A percentile compares a stretch with the other conserved stretches of the same genome.
phyloP scores from a whole-genome alignment of 2,888 invertebrate genomes.

The Tineola bisselliella region DNA sequence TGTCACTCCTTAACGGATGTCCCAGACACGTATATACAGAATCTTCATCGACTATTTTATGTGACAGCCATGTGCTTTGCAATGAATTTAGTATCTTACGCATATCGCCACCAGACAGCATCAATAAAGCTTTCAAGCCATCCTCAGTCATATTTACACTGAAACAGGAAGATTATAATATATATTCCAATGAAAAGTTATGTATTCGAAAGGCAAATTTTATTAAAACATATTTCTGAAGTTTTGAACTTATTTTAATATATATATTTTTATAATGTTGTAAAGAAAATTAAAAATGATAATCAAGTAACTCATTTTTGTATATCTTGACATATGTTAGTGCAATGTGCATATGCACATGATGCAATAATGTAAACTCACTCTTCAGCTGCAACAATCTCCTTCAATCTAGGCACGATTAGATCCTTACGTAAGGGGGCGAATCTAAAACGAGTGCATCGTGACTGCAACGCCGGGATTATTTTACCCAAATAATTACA shows the following conservation, averaged over 20 bases:
- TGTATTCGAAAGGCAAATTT: too few relatives aligned
- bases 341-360: too few relatives aligned
- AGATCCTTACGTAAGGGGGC: conserved; percentile 87
- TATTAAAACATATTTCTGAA: too few relatives aligned
- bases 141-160: conserved; percentile 87
- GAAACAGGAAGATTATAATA: conserved; percentile 21
- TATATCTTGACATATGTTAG: too few relatives aligned
- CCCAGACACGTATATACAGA: conserved; percentile 96
- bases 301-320: too few relatives aligned
- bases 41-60: conserved; percentile 86
- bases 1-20: conserved; percentile 90
- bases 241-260: too few relatives aligned
- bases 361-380: conserved; percentile 32
- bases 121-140: conserved; percentile 88
- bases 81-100: conserved; percentile 95
- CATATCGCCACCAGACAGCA: conserved; percentile 97
- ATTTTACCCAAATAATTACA: conserved; percentile 99
- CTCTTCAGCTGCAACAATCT: conserved; percentile 86
- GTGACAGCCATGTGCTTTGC: conserved; percentile 96
- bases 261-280: too few relatives aligned
- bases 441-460: conserved; percentile 96
- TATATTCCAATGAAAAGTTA: too few relatives aligned
- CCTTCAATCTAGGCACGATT: conserved; percentile 87
- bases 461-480: conserved; percentile 97
- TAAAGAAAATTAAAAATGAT: too few relatives aligned